Evolutionary conservation across 2,797 vertebrate species (phyloP).

Genomic region (Epinephelus malabaricus): DNA sequence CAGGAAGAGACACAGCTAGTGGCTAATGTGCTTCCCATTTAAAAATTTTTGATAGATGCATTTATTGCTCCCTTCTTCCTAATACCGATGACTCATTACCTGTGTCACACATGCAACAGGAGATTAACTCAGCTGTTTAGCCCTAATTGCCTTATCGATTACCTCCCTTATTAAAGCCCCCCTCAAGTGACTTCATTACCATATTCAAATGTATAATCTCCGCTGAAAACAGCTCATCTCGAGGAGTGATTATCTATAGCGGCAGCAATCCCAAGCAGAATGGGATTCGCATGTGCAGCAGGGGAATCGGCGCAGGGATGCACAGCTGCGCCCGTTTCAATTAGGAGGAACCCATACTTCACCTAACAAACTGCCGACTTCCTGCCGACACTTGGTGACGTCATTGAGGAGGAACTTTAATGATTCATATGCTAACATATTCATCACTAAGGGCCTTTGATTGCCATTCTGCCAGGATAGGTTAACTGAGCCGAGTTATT

Average conservation of each 20-base stretch:
- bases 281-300: slow-evolving; percentile 61
- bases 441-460: too few species aligned
- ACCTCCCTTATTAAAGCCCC: slow-evolving; percentile 63
- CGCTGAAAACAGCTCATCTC: slow-evolving; percentile 58
- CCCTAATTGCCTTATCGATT: slow-evolving; percentile 75
- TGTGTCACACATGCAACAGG: slow-evolving; percentile 46
- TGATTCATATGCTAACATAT: slow-evolving; percentile 10
- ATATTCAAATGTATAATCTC: slow-evolving; percentile 56
- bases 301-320: slow-evolving; percentile 31
- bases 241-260: slow-evolving; percentile 66
- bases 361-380: slow-evolving; percentile 41
- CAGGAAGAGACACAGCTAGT: slow-evolving; percentile 29
- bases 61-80: slow-evolving; percentile 33
- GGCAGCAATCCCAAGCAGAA: slow-evolving; percentile 65
- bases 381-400: slow-evolving; percentile 25
- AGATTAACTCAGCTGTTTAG: slow-evolving; percentile 70
- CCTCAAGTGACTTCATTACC: slow-evolving; percentile 60
- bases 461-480: too few species aligned
- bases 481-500: too few species aligned
- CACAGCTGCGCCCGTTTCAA: slow-evolving; percentile 72
- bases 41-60: slow-evolving; percentile 53
- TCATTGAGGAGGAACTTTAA: slow-evolving; percentile 30
- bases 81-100: slow-evolving; percentile 49
- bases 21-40: slow-evolving; percentile 52
- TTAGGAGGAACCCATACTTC: slow-evolving; percentile 56